Percentiles rank a stretch among this genome's conserved stretches.
These are phyloP conservation scores for Teleogryllus oceanicus DNA, from an alignment of 2,888 invertebrate species.

Conservation along the genomic window DNA sequence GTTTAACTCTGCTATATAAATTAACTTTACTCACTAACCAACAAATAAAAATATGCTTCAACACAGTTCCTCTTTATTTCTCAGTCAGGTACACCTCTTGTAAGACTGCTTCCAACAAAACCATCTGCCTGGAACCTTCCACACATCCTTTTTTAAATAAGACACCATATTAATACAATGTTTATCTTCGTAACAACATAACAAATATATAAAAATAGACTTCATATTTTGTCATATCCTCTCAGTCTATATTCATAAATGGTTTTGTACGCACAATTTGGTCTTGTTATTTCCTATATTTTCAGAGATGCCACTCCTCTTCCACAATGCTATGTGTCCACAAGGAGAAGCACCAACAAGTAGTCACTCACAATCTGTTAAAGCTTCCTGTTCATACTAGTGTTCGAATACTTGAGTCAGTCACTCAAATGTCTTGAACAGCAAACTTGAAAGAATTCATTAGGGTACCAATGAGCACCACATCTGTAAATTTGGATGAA, in stretches of 20 bases:
- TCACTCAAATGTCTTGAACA: background rate
- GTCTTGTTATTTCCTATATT: slow-evolving; percentile 23
- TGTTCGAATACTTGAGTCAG: background rate
- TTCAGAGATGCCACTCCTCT: slow-evolving; percentile 18
- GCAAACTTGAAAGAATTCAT: background rate
- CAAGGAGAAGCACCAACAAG: background rate
- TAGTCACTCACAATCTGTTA: background rate
- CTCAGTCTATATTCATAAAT: slow-evolving; percentile 28
- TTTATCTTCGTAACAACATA: slow-evolving; percentile 39
- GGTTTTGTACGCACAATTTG: slow-evolving; percentile 31
- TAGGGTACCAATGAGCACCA: too few species aligned
- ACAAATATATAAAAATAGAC: slow-evolving; percentile 41
- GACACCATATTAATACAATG: slow-evolving; percentile 35
- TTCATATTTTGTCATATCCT: slow-evolving; percentile 29
- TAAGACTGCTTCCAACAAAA: background rate
- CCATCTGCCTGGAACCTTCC: background rate
- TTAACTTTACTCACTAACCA: slow-evolving; percentile 10
- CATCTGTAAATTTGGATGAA: too few species aligned
- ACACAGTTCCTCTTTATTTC: slow-evolving; percentile 20
- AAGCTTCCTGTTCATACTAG: background rate
- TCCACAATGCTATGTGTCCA: slow-evolving; percentile 4
- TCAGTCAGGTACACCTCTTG: background rate
- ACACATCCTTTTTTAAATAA: slow-evolving; percentile 23
- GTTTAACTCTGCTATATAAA: background rate
- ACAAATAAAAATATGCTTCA: slow-evolving; percentile 19